These are phyloP conservation scores for Onychostoma macrolepis DNA, from an alignment of 2,113 vertebrate species.

Conservation along the genomic window DNA sequence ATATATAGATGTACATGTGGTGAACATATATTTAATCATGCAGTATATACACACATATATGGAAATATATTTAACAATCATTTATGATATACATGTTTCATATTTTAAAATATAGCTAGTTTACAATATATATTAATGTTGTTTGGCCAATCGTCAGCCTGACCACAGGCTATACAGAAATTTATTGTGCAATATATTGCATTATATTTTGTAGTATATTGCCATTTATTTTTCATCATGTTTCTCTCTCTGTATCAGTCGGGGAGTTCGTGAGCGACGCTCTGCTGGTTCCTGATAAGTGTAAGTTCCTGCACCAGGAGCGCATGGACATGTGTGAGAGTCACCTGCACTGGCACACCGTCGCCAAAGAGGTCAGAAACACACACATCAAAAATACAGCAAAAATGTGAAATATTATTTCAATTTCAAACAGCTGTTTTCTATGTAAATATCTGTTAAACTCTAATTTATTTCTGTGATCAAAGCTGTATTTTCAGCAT, in stretches of 20 bases:
- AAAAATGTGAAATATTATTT: background rate
- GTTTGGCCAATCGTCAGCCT: too few relatives aligned
- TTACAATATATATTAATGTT: too few relatives aligned
- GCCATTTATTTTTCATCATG: too few relatives aligned
- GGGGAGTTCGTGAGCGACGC: slow-evolving; percentile 98
- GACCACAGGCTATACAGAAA: too few relatives aligned
- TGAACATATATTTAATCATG: too few relatives aligned
- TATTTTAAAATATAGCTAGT: too few relatives aligned
- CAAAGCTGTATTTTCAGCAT: background rate
- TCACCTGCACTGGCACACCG: slow-evolving; percentile 98
- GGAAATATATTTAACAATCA: too few relatives aligned
- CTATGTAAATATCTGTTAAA: background rate
- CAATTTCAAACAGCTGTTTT: background rate
- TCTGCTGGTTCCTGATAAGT: slow-evolving; percentile 97
- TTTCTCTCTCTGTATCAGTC: slow-evolving; percentile 74
- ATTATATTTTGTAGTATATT: too few relatives aligned
- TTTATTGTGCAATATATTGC: too few relatives aligned
- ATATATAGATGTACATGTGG: too few relatives aligned
- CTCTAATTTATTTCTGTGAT: background rate
- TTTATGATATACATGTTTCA: too few relatives aligned
- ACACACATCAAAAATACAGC: background rate
- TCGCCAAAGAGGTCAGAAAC: slow-evolving; percentile 90
- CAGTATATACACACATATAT: too few relatives aligned
- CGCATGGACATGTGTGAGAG: slow-evolving; percentile 98
- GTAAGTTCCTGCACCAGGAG: slow-evolving; percentile 98